Percentiles rank a stretch among this genome's conserved stretches.
phyloP scores from a whole-genome alignment of 1,140 invertebrate genomes.

The Venturia canescens region DNA sequence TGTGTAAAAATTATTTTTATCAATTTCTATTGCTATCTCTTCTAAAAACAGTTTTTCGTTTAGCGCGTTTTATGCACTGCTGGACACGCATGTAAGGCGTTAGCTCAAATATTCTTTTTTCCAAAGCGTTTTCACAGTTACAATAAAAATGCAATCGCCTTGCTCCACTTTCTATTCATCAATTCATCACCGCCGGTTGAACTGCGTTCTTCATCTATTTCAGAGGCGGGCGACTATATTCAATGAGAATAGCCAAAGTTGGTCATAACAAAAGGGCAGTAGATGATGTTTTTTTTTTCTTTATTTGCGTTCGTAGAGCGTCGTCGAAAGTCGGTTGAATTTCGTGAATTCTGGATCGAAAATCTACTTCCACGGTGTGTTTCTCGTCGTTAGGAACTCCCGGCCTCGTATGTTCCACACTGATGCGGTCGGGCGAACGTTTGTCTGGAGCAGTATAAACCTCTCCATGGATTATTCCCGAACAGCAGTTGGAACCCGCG shows the following conservation, averaged over 20 bases:
- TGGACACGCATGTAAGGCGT: too few relatives aligned
- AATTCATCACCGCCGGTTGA: too few relatives aligned
- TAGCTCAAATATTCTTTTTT: too few relatives aligned
- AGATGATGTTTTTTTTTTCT: background rate
- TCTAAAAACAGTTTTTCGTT: too few relatives aligned
- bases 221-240: background rate
- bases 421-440: constrained; percentile 15
- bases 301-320: background rate
- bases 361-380: background rate
- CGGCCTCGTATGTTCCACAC: background rate
- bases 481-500: background rate
- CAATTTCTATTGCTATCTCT: too few relatives aligned
- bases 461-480: constrained; percentile 46
- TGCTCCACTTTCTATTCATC: too few relatives aligned
- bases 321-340: background rate
- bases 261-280: background rate
- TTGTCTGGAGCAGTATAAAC: constrained; percentile 8
- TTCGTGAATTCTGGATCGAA: background rate
- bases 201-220: background rate
- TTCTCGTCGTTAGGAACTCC: constrained; percentile 23
- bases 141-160: too few relatives aligned
- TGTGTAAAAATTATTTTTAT: too few relatives aligned
- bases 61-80: too few relatives aligned
- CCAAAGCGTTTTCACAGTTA: too few relatives aligned
- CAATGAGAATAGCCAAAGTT: background rate